These are phyloP conservation scores for Steinernema feltiae DNA, from an alignment of 1,140 invertebrate genomes.

Conservation along the genomic window DNA sequence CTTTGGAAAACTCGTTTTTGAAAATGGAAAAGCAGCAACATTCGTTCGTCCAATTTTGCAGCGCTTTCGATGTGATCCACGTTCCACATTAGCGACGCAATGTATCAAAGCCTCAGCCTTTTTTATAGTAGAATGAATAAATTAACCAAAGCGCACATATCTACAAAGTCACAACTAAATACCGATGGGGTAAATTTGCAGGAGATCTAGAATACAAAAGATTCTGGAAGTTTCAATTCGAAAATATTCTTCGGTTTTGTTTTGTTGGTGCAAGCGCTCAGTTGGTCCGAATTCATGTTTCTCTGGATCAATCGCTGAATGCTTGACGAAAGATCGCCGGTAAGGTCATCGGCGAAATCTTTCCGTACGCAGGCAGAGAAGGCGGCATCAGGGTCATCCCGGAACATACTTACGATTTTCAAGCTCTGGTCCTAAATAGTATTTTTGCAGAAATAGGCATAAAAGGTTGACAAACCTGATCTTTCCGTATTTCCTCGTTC, in stretches of 20 bases:
- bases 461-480: not conserved
- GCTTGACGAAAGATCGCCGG: constrained; percentile 21
- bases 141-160: no score
- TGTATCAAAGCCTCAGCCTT: no score
- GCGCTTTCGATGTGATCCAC: no score
- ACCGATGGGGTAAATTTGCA: not conserved
- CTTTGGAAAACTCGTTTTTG: no score
- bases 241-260: constrained; percentile 30
- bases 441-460: not conserved
- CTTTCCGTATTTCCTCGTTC: constrained; percentile 19
- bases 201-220: constrained; percentile 23
- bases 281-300: constrained; percentile 23
- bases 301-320: constrained; percentile 27
- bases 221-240: constrained; percentile 26
- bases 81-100: no score
- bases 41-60: no score
- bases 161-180: not conserved
- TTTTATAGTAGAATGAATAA: no score
- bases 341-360: constrained; percentile 13
- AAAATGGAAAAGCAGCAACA: no score
- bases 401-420: constrained; percentile 26
- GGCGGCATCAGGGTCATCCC: constrained; percentile 17
- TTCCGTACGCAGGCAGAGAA: not conserved
- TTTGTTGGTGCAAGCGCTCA: constrained; percentile 19
- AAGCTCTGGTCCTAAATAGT: constrained; percentile 23